phyloP scores from a whole-genome alignment of 1,140 invertebrate genomes.

The Holotrichia oblita region DNA sequence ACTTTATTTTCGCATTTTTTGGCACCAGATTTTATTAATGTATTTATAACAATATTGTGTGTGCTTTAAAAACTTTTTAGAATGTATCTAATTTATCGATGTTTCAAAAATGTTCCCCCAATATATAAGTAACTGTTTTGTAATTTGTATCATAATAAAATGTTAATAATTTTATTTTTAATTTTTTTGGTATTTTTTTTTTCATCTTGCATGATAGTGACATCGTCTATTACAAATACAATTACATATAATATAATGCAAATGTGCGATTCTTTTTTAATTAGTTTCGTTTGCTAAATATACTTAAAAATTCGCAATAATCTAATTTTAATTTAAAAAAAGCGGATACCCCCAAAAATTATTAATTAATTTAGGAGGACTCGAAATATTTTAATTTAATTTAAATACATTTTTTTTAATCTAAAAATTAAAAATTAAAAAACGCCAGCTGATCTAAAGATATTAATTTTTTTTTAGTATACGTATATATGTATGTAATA shows the following conservation, averaged over 20 bases:
- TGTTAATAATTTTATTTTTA: conserved; percentile 40
- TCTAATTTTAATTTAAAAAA: conserved; percentile 52
- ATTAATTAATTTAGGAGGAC: too few relatives aligned
- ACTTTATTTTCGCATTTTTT: conserved; percentile 54
- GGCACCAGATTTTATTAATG: conserved; percentile 54
- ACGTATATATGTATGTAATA: conserved; percentile 45
- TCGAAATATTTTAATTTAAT: too few relatives aligned
- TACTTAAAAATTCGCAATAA: conserved; percentile 51
- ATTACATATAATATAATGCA: background rate
- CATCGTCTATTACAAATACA: background rate
- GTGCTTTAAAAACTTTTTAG: conserved; percentile 53
- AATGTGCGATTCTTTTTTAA: conserved; percentile 42
- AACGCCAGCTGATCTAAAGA: conserved; percentile 27
- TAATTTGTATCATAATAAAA: conserved; percentile 42
- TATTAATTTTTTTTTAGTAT: conserved; percentile 50
- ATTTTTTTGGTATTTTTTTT: too few relatives aligned
- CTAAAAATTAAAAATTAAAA: too few relatives aligned
- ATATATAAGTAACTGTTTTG: conserved; percentile 52
- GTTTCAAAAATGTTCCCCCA: conserved; percentile 57
- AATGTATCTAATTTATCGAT: conserved; percentile 55
- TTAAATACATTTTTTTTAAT: too few relatives aligned
- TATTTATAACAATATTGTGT: background rate
- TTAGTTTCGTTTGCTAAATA: background rate
- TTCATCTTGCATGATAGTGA: background rate
- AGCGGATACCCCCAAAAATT: conserved; percentile 44